Conservation (phyloP, 2,113 vertebrate species). For the Pteronura brasiliensis region DNA sequence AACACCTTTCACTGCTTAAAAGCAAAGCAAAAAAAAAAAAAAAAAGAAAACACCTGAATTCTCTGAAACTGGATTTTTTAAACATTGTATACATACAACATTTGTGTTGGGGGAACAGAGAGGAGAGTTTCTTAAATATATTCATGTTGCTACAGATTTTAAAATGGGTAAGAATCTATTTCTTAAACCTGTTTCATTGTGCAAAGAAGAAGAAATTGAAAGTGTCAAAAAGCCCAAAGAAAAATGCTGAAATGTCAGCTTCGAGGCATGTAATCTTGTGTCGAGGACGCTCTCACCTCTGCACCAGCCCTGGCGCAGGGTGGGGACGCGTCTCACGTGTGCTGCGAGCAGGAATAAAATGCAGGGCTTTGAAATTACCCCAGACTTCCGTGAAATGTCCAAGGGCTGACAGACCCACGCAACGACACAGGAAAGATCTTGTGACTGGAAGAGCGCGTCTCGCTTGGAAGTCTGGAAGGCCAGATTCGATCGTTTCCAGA, state of each 20-base stretch:
- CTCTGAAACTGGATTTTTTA: neutral
- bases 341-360: neutral
- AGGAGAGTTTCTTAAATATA: neutral
- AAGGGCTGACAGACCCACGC: neutral
- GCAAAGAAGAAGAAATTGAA: neutral
- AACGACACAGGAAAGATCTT: neutral
- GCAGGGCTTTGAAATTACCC: neutral
- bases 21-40: neutral
- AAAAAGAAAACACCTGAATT: neutral
- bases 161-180: neutral
- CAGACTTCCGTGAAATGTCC: neutral
- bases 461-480: neutral
- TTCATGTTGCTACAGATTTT: neutral
- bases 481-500: neutral
- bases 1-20: neutral
- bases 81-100: neutral
- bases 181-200: neutral
- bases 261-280: neutral
- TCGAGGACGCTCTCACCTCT: rapidly evolving
- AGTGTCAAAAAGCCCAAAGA: neutral
- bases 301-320: neutral
- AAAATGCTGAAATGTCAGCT: neutral
- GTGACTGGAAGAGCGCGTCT: neutral
- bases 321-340: rapidly evolving
- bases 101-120: neutral